A percentile compares a stretch with the other conserved stretches of the same genome.
These are phyloP conservation scores for Notothenia rossii DNA, from an alignment of 2,113 vertebrate genomes.

Conservation along the genomic window DNA sequence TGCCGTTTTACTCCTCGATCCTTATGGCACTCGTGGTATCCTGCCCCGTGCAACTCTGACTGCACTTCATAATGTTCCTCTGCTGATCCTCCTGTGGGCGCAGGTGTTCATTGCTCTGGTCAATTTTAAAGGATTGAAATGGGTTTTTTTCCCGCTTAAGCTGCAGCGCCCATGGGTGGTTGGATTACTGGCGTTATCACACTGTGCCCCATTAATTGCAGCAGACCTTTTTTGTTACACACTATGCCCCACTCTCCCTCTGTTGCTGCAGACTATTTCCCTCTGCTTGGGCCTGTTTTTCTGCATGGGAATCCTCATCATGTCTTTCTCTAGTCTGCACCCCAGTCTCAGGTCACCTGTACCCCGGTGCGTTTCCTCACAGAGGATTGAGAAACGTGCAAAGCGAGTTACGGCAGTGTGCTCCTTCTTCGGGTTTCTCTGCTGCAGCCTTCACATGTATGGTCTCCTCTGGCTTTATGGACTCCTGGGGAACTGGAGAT, in stretches of 20 bases:
- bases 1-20: slow-evolving; percentile 88
- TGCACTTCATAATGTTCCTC: slow-evolving; percentile 87
- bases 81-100: slow-evolving; percentile 86
- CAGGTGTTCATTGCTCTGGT: slow-evolving; percentile 81
- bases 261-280: slow-evolving; percentile 87
- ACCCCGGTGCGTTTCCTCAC: slow-evolving; percentile 58
- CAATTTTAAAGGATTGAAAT: slow-evolving; percentile 77
- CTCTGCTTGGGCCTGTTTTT: slow-evolving; percentile 84
- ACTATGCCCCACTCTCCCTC: slow-evolving; percentile 72
- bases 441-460: slow-evolving; percentile 88
- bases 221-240: slow-evolving; percentile 84
- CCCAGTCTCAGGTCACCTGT: slow-evolving; percentile 51
- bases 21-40: slow-evolving; percentile 85
- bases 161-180: slow-evolving; percentile 81
- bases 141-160: slow-evolving; percentile 76
- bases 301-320: slow-evolving; percentile 83
- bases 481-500: slow-evolving; percentile 82
- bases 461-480: slow-evolving; percentile 90
- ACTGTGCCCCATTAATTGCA: slow-evolving; percentile 74
- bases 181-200: slow-evolving; percentile 72
- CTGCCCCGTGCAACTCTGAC: slow-evolving; percentile 79
- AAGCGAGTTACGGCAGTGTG: slow-evolving; percentile 72
- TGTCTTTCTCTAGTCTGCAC: slow-evolving; percentile 79
- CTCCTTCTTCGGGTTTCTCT: slow-evolving; percentile 83
- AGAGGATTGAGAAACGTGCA: slow-evolving; percentile 44